Base-by-base conservation (phyloP, 2,797 vertebrate genomes). In the Hemibagrus guttatus region DNA sequence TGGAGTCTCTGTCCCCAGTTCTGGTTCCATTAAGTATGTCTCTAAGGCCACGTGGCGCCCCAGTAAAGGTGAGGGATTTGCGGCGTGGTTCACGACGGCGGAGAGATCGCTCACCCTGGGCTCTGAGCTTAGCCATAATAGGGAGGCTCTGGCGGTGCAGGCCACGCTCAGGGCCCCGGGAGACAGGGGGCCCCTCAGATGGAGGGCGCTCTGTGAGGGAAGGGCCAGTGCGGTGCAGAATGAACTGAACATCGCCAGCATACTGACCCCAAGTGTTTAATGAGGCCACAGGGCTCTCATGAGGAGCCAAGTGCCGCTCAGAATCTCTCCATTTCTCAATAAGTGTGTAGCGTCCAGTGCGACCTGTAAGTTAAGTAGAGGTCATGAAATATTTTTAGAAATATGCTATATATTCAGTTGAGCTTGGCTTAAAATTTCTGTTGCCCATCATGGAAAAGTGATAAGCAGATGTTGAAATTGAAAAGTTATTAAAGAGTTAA, bases 221-320 rank as follows among this genome's bases (percentile, higher is more conserved):
- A 0, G 98, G 98, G 64, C 98, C 98, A 0, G 98, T 99, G 58
- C 98, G 97, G 7, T 97, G 96, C 80, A 99, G 95, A 87, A 99
- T 97, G 0, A 99, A 95, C 94, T 99, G 98, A 21, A 99, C 98
- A 0, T 99, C 98, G 9, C 97, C 97, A 0, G 98, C 98, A 46
- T 99, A 99, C 91, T 99, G 98, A 0, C 98, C 98, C 98, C 98
- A 99, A 81, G 98, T 99, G 94, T 98, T 99, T 49, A 99, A 93
- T 26, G 98, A 99, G 54, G 97, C 96, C 84, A 99, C 96, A 0
- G 98, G 98, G 87, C 98, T 99, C 89, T 99, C 98, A 0, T 98
- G 96, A 2, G 98, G 98, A 1, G 97, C 97, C 17, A 99, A 91
- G 89, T 98, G 97, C 49, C 98, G 95, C 92, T 99, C 98, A 0